Conservation (phyloP, 1,140 invertebrate species). For the Aleiodes sp. region DNA sequence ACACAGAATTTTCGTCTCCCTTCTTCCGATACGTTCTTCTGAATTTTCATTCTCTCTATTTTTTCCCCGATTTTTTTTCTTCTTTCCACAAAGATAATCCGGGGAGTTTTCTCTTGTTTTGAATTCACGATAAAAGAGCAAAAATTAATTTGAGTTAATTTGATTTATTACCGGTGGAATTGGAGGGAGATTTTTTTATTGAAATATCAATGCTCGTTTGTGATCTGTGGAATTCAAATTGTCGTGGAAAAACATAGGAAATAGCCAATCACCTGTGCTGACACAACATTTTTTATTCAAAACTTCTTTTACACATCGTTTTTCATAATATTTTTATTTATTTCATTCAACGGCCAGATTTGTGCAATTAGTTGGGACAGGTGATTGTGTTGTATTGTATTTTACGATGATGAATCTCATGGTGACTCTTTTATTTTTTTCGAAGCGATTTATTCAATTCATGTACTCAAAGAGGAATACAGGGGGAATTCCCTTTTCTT, state of each 20-base stretch:
- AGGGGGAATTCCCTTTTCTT: too few species aligned
- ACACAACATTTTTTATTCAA: conserved; percentile 40
- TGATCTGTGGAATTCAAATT: not conserved
- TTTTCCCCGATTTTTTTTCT: conserved; percentile 20
- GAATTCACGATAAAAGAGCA: too few species aligned
- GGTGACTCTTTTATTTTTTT: too few species aligned
- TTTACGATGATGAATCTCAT: too few species aligned
- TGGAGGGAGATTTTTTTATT: too few species aligned
- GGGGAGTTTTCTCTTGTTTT: not conserved
- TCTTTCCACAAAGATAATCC: not conserved
- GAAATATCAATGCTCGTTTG: too few species aligned
- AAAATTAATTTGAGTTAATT: too few species aligned
- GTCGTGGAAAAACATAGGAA: not conserved
- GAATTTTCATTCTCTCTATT: not conserved
- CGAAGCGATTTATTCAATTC: too few species aligned
- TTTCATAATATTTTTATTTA: conserved; percentile 14
- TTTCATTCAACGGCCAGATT: not conserved
- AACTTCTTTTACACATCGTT: conserved; percentile 1
- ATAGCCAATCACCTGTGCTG: conserved; percentile 37
- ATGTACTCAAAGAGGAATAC: too few species aligned
- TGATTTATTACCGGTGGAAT: too few species aligned
- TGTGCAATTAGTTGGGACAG: conserved; percentile 19
- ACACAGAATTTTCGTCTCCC: conserved; percentile 46
- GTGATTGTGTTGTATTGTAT: not conserved
- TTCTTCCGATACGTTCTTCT: conserved; percentile 28